Percentiles rank a stretch among this genome's conserved stretches.
These are phyloP conservation scores for Heliconius aoede DNA, from an alignment of 2,888 invertebrate genomes.

Conservation along the genomic window DNA sequence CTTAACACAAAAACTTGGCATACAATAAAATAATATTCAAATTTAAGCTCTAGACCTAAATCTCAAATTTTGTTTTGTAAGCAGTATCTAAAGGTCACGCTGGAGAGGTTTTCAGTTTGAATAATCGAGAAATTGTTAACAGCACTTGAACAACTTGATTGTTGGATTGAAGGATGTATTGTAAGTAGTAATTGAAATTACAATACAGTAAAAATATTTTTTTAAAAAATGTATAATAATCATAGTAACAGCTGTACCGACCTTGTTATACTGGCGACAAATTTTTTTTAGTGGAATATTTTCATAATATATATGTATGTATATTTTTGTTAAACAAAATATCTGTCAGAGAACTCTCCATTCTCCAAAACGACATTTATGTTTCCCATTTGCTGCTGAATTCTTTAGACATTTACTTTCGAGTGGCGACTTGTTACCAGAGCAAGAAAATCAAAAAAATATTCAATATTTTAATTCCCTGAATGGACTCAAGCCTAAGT, in stretches of 20 bases:
- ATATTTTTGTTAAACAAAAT: no score
- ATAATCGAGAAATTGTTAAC: conserved; percentile 7
- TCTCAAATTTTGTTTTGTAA: conserved; percentile 2
- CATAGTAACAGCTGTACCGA: not conserved
- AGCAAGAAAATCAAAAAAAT: no score
- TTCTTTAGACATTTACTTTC: no score
- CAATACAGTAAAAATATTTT: not conserved
- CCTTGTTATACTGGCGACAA: not conserved
- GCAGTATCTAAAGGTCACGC: conserved; percentile 3
- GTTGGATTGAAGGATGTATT: conserved; percentile 10
- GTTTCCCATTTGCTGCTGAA: no score
- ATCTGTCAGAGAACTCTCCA: no score
- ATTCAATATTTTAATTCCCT: no score
- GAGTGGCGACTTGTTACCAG: no score
- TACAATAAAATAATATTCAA: not conserved
- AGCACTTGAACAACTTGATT: not conserved
- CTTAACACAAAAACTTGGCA: not conserved
- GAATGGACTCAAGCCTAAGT: no score
- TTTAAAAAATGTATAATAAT: not conserved
- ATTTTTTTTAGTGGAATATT: not conserved
- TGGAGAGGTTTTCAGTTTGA: conserved; percentile 11
- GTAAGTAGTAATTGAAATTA: not conserved
- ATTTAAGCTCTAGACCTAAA: not conserved
- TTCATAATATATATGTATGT: not conserved
- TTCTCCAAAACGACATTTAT: no score